A percentile compares a stretch with the other conserved stretches of the same genome.
Evolutionary conservation across 2,888 invertebrate genomes (phyloP).

Genomic region (Rhyacophila evoluta): DNA sequence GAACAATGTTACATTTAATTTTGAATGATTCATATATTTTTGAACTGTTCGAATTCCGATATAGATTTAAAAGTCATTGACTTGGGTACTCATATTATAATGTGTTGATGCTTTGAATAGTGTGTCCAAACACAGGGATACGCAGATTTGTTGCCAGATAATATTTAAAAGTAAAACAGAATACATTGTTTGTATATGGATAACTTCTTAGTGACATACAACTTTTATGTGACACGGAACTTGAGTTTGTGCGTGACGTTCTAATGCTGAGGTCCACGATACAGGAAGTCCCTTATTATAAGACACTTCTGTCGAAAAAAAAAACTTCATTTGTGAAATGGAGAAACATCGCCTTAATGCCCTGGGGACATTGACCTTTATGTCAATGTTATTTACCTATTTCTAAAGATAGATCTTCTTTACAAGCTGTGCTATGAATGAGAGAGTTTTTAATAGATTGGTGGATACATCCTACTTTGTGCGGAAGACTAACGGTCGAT

Average conservation of each 20-base stretch:
- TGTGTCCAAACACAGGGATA: too few relatives aligned
- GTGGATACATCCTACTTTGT: neutral
- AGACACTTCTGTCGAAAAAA: neutral
- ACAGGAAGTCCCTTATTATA: slow-evolving; percentile 17
- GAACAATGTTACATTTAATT: too few relatives aligned
- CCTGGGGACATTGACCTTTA: neutral
- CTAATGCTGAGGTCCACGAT: slow-evolving; percentile 15
- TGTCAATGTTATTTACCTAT: neutral
- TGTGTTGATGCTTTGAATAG: too few relatives aligned
- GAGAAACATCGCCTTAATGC: neutral
- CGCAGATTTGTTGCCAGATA: too few relatives aligned
- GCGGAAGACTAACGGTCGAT: too few relatives aligned
- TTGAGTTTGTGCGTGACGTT: neutral
- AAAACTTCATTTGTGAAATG: neutral
- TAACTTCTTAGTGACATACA: neutral
- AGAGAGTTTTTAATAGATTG: neutral
- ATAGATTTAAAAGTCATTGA: too few relatives aligned
- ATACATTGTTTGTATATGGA: too few relatives aligned
- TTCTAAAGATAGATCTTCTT: neutral
- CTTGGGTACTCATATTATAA: too few relatives aligned
- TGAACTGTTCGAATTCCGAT: too few relatives aligned
- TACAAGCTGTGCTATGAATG: neutral
- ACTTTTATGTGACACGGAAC: neutral
- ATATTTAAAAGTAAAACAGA: too few relatives aligned
- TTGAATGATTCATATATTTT: too few relatives aligned